Evolutionary conservation across 2,888 invertebrate species (phyloP).

Genomic region (Limenitis camilla): DNA sequence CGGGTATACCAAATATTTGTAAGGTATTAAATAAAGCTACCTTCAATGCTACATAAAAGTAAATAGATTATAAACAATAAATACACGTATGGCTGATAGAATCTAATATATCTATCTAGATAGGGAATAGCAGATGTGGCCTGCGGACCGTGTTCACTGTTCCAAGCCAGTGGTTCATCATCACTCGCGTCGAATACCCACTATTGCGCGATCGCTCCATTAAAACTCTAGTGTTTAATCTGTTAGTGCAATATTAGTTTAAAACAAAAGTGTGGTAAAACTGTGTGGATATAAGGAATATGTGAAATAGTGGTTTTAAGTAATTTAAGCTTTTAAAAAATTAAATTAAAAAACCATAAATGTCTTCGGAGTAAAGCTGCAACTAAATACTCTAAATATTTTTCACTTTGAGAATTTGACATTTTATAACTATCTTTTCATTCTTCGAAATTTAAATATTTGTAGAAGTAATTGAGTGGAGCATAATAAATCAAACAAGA

Average conservation of each 20-base stretch:
- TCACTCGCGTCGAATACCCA: conserved; percentile 48
- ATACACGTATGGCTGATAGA: conserved; percentile 10
- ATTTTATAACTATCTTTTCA: no score
- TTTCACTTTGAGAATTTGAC: no score
- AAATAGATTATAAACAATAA: neutral
- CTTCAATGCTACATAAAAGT: neutral
- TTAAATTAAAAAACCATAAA: no score
- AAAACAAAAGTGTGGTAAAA: neutral
- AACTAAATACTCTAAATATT: no score
- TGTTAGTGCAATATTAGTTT: conserved; percentile 6
- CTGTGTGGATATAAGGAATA: neutral
- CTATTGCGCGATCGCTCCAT: conserved; percentile 33
- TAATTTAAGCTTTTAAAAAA: no score
- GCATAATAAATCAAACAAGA: no score
- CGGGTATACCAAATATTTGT: no score
- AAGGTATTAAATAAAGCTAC: no score
- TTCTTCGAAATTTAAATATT: no score
- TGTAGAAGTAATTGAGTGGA: no score
- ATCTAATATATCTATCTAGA: conserved; percentile 26
- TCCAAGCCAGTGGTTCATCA: conserved; percentile 62
- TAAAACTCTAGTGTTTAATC: conserved; percentile 17
- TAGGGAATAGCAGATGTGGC: conserved; percentile 35
- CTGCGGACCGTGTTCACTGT: conserved; percentile 61
- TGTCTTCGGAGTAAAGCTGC: no score
- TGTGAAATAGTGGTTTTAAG: no score